phyloP scores from a whole-genome alignment of 2,888 invertebrate species.

The Metallyticus violacea region DNA sequence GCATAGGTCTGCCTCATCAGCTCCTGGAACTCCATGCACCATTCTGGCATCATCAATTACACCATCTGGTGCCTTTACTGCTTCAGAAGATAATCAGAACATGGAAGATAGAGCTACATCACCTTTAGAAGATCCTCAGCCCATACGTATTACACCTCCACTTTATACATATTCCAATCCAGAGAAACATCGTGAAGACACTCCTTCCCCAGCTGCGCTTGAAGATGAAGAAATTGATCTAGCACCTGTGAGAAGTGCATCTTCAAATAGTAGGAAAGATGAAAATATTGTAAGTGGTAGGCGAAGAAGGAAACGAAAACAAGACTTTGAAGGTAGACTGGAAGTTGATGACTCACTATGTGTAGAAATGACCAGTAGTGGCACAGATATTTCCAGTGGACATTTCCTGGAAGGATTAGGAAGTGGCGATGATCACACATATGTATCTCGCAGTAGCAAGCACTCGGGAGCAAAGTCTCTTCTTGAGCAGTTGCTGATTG shows the following conservation, averaged over 20 bases:
- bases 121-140: constrained; percentile 55
- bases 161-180: constrained; percentile 76
- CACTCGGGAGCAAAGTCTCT: constrained; percentile 49
- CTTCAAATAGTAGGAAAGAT: constrained; percentile 2
- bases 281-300: constrained; percentile 38
- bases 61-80: background rate
- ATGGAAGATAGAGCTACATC: constrained; percentile 38
- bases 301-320: constrained; percentile 39
- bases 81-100: constrained; percentile 38
- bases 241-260: background rate
- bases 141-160: constrained; percentile 69
- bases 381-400: constrained; percentile 8
- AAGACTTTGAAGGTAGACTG: constrained; percentile 10
- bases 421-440: constrained; percentile 33
- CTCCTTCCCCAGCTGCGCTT: constrained; percentile 41
- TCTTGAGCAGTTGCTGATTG: constrained; percentile 77
- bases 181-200: constrained; percentile 57
- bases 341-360: constrained; percentile 18
- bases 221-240: constrained; percentile 34
- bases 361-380: background rate
- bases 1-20: background rate
- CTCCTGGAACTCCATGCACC: background rate
- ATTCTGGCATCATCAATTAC: background rate
- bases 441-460: constrained; percentile 34
- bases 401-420: constrained; percentile 23